These are phyloP conservation scores for Mesodorylaimus sp. DNA, from an alignment of 2,888 invertebrate species.

Conservation along the genomic window DNA sequence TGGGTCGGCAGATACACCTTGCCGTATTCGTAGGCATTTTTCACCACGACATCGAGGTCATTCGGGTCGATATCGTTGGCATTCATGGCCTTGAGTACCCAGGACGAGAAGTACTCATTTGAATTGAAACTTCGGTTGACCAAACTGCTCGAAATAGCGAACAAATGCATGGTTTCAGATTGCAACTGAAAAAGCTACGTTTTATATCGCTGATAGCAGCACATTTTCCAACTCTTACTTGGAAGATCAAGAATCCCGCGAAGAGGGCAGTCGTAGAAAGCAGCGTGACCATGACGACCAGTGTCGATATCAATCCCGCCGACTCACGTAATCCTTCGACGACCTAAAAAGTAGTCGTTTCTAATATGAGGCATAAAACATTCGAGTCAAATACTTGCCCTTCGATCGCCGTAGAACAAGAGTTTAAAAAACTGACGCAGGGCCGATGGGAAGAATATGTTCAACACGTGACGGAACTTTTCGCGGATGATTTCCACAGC, in stretches of 20 bases:
- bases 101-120: slow-evolving; percentile 14
- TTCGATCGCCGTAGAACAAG: slow-evolving; percentile 10
- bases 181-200: slow-evolving; percentile 7
- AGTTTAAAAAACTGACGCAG: slow-evolving; percentile 8
- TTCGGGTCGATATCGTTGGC: slow-evolving; percentile 21
- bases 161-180: slow-evolving; percentile 12
- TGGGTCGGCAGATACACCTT: slow-evolving; percentile 25
- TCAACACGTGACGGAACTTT: neutral
- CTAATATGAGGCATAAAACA: too few species aligned
- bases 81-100: slow-evolving; percentile 26
- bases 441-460: slow-evolving; percentile 7
- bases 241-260: slow-evolving; percentile 21
- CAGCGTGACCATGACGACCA: slow-evolving; percentile 23
- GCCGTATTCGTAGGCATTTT: slow-evolving; percentile 26
- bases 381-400: slow-evolving; percentile 7
- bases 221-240: slow-evolving; percentile 10
- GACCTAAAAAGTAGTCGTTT: slow-evolving; percentile 15
- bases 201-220: neutral
- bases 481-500: neutral
- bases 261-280: slow-evolving; percentile 19
- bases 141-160: slow-evolving; percentile 21
- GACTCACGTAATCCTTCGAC: slow-evolving; percentile 13
- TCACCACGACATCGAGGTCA: slow-evolving; percentile 25
- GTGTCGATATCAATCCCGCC: slow-evolving; percentile 26
- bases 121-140: slow-evolving; percentile 17